phyloP scores from a whole-genome alignment of 2,797 vertebrate species.

The Kryptopterus vitreolus region DNA sequence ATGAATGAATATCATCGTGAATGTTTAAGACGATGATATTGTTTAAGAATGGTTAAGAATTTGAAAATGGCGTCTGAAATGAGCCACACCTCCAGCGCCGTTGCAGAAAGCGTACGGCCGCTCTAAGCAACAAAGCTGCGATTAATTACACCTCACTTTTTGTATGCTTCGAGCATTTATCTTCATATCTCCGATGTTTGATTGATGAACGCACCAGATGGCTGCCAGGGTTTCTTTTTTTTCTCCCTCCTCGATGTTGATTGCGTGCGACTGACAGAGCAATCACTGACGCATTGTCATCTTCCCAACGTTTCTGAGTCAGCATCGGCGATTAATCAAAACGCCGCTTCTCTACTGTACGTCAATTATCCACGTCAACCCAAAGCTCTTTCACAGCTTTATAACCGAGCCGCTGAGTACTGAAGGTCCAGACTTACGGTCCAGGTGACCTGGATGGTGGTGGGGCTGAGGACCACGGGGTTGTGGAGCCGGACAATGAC shows the following conservation, averaged over 20 bases:
- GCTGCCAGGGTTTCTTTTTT: conserved; percentile 53
- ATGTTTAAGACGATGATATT: no score
- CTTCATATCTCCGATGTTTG: conserved; percentile 56
- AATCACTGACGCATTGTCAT: conserved; percentile 36
- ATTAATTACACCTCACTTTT: conserved; percentile 56
- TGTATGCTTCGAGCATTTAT: conserved; percentile 51
- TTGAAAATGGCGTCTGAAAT: background rate
- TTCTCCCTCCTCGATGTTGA: conserved; percentile 55
- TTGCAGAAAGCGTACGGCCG: background rate
- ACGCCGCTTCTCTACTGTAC: conserved; percentile 40
- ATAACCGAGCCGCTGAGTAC: background rate
- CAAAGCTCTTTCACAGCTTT: background rate
- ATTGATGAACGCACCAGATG: conserved; percentile 67
- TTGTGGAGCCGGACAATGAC: conserved; percentile 92
- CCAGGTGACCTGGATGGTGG: conserved; percentile 96
- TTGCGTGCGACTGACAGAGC: conserved; percentile 58
- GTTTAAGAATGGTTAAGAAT: background rate
- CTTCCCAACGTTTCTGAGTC: conserved; percentile 62
- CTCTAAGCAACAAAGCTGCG: background rate
- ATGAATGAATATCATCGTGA: no score
- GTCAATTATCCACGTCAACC: conserved; percentile 8
- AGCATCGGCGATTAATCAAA: conserved; percentile 68
- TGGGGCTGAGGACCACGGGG: conserved; percentile 90
- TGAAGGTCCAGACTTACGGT: conserved; percentile 76
- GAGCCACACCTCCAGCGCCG: background rate